These are phyloP conservation scores for Adelognathus sp. DNA, from an alignment of 2,888 invertebrate species.

Conservation along the genomic window DNA sequence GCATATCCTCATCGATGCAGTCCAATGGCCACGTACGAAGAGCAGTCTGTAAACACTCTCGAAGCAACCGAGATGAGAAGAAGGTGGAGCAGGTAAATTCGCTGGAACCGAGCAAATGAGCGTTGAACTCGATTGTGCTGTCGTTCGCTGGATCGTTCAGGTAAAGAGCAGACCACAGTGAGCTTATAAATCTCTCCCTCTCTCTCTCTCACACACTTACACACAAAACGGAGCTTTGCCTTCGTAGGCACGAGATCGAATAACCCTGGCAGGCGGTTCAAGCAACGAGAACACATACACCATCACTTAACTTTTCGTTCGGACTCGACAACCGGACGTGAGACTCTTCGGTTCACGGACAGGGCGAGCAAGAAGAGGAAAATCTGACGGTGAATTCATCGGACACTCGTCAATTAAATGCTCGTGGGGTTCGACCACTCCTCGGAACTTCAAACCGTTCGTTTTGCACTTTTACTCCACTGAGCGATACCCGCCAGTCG, in stretches of 20 bases:
- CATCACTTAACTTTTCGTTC: constrained; percentile 30
- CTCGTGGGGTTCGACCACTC: constrained; percentile 15
- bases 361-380: not conserved
- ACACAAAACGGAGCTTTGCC: not conserved
- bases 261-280: constrained; percentile 11
- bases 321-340: constrained; percentile 25
- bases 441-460: not conserved
- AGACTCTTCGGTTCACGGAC: constrained; percentile 12
- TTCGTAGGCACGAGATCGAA: constrained; percentile 25
- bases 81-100: constrained; percentile 34
- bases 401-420: constrained; percentile 38
- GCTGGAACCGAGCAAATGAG: constrained; percentile 19
- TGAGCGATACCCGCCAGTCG: not conserved
- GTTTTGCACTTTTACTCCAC: not conserved
- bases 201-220: not conserved
- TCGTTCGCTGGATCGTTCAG: not conserved
- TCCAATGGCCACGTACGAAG: constrained; percentile 18
- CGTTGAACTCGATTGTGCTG: not conserved
- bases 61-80: constrained; percentile 5
- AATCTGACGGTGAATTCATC: constrained; percentile 21
- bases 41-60: constrained; percentile 8
- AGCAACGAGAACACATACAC: constrained; percentile 17
- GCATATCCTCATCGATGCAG: constrained; percentile 39
- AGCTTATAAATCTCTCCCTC: not conserved
- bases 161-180: not conserved